Evolutionary conservation across 2,113 vertebrate species (phyloP).

Genomic region (Hucho hucho): DNA sequence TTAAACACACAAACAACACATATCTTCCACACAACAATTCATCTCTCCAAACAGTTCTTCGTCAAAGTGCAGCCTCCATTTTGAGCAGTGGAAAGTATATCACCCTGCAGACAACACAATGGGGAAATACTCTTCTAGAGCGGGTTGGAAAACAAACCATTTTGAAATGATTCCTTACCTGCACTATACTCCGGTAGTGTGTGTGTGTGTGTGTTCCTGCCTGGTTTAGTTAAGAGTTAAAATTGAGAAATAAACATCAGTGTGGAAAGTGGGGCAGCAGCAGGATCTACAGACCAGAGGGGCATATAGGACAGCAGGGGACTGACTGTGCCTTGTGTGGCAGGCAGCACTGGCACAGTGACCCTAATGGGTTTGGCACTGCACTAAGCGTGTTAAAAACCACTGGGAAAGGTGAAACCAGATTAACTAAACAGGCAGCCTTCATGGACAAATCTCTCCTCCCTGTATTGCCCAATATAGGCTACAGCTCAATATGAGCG

Average conservation of each 20-base stretch:
- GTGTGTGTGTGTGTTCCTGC: conserved; percentile 6
- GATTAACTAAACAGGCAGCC: neutral
- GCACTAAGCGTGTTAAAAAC: neutral
- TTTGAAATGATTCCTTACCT: conserved; percentile 1
- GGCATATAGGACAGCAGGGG: conserved; percentile 47
- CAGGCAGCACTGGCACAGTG: conserved; percentile 11
- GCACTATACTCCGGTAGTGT: conserved; percentile 1
- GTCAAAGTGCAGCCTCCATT: neutral
- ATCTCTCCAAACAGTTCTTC: no score
- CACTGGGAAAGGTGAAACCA: conserved; percentile 8
- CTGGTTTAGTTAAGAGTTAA: conserved; percentile 49
- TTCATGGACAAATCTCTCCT: conserved; percentile 3
- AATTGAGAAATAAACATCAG: conserved; percentile 52
- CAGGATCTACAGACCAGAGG: conserved; percentile 23
- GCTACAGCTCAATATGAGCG: no score
- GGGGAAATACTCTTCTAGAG: neutral
- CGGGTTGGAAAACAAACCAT: neutral
- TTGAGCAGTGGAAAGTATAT: neutral
- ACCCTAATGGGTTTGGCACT: neutral
- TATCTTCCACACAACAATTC: neutral
- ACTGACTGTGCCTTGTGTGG: conserved; percentile 14
- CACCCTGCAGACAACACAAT: no score
- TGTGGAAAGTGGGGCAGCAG: conserved; percentile 52
- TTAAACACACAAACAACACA: no score
- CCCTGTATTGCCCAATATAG: no score